Conservation (phyloP, 2,113 vertebrate species). For the Grus americana region DNA sequence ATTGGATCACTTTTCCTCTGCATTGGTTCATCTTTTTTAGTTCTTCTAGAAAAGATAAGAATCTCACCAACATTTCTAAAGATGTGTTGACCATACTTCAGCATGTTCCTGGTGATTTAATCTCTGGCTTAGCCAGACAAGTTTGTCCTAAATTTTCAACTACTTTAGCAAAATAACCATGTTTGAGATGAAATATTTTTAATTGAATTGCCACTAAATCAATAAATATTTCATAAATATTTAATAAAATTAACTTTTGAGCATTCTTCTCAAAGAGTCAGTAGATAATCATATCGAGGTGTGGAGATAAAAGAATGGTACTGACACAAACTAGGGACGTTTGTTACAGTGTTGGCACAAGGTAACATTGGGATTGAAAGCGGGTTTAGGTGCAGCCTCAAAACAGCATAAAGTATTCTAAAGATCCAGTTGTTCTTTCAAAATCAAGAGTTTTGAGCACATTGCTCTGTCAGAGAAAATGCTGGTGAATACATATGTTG, state of each 20-base stretch:
- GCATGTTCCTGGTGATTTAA: not conserved
- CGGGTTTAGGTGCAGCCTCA: not conserved
- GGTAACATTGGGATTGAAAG: not conserved
- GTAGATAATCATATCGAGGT: not conserved
- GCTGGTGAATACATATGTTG: not conserved
- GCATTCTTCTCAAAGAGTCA: not conserved
- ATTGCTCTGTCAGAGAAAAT: not conserved
- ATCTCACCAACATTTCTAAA: not conserved
- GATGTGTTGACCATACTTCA: not conserved
- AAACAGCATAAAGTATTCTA: not conserved
- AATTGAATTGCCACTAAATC: not conserved
- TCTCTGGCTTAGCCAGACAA: not conserved
- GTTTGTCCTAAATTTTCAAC: not conserved
- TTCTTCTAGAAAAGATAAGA: not conserved
- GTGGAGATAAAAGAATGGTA: not conserved
- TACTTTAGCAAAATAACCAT: not conserved
- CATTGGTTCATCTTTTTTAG: not conserved
- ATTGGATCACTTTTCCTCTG: not conserved
- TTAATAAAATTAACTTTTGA: not conserved
- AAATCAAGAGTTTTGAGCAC: not conserved
- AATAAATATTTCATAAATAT: not conserved
- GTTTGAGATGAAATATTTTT: not conserved
- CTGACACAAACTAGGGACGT: not conserved
- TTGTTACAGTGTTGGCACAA: not conserved
- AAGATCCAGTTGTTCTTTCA: not conserved